phyloP scores from a whole-genome alignment of 2,113 vertebrate genomes.

The Pygoscelis antarcticus region DNA sequence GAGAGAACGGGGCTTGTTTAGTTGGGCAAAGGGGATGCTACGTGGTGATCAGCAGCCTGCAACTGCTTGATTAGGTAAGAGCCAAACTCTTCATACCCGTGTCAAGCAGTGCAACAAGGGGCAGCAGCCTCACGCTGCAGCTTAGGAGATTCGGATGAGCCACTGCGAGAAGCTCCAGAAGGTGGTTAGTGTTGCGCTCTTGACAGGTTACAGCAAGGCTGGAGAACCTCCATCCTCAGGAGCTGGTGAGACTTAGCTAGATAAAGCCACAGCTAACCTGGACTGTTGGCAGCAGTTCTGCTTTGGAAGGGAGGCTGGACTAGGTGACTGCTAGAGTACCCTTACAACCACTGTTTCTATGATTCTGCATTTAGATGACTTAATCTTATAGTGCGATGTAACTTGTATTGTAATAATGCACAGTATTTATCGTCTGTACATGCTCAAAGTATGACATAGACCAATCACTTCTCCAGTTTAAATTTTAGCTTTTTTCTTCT shows the following conservation, averaged over 20 bases:
- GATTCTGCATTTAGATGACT: not conserved
- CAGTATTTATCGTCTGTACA: accelerated
- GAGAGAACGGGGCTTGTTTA: not conserved
- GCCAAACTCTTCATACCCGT: accelerated
- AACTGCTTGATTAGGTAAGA: not conserved
- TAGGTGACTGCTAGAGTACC: not conserved
- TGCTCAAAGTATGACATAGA: not conserved
- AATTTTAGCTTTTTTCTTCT: not conserved
- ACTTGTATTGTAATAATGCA: not conserved
- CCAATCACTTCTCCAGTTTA: not conserved
- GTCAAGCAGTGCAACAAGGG: not conserved
- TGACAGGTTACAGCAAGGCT: not conserved
- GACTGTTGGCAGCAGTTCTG: not conserved
- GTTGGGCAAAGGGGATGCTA: not conserved
- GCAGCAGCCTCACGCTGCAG: accelerated
- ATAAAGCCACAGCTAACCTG: not conserved
- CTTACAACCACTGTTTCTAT: not conserved
- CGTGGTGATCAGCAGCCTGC: not conserved
- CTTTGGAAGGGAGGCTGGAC: not conserved
- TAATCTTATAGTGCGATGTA: not conserved
- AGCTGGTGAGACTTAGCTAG: not conserved
- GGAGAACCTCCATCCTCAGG: not conserved
- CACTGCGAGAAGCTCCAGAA: not conserved
- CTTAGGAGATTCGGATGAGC: not conserved
- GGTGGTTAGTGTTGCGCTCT: not conserved